Percentiles rank a stretch among this genome's conserved stretches.
phyloP scores from a whole-genome alignment of 2,888 invertebrate species.

The Drosophila nigricruria region DNA sequence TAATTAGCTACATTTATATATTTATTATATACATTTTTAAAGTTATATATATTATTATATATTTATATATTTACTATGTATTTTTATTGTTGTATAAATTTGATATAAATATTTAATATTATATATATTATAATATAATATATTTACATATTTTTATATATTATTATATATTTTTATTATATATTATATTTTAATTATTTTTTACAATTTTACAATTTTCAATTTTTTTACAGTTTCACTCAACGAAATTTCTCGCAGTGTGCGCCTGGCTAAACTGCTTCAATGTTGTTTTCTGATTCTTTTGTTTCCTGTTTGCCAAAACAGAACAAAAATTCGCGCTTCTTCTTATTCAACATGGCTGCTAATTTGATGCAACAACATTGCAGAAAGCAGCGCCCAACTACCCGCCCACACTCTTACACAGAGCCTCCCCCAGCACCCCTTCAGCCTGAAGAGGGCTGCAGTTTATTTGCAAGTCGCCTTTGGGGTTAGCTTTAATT shows the following conservation, averaged over 20 bases:
- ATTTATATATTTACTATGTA: too few species aligned
- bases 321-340: slow-evolving; percentile 57
- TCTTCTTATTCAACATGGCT: slow-evolving; percentile 67
- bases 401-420: not conserved
- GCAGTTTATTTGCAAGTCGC: slow-evolving; percentile 70
- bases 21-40: too few species aligned
- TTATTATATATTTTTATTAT: too few species aligned
- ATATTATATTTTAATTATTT: too few species aligned
- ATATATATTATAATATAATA: too few species aligned
- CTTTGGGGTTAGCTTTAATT: slow-evolving; percentile 82
- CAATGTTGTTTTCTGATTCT: slow-evolving; percentile 30
- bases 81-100: too few species aligned
- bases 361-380: slow-evolving; percentile 78
- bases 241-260: slow-evolving; percentile 24
- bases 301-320: slow-evolving; percentile 42
- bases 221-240: not conserved
- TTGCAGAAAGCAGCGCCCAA: slow-evolving; percentile 49
- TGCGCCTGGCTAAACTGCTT: slow-evolving; percentile 15
- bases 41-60: too few species aligned
- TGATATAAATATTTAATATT: too few species aligned
- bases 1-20: too few species aligned
- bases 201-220: too few species aligned
- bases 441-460: slow-evolving; percentile 28
- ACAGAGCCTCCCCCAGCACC: not conserved
- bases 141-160: too few species aligned